Conservation (phyloP, 2,888 invertebrate species). For the Tortricodes alternella region DNA sequence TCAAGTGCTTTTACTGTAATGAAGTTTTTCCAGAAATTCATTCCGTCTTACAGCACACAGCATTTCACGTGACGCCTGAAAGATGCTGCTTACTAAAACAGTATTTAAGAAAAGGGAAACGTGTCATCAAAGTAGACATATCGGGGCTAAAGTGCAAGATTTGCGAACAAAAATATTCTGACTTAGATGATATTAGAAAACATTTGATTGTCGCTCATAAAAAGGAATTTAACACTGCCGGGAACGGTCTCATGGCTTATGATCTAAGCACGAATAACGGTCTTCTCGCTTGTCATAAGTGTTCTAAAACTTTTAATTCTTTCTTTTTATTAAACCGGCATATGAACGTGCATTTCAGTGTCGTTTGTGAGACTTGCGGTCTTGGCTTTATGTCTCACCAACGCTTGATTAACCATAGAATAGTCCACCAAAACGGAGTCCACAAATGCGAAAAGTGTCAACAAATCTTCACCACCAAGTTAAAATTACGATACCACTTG, state of each 20-base stretch:
- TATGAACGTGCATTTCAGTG: constrained; percentile 74
- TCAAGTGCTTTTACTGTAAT: constrained; percentile 74
- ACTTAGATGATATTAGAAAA: constrained; percentile 64
- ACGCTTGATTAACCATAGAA: constrained; percentile 65
- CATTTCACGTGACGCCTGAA: constrained; percentile 56
- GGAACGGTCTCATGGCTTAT: constrained; percentile 72
- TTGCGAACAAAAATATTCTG: constrained; percentile 65
- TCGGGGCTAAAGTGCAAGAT: constrained; percentile 66
- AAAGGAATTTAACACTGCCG: constrained; percentile 71
- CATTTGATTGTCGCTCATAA: constrained; percentile 61
- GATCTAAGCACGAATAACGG: constrained; percentile 59
- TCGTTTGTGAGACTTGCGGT: constrained; percentile 75
- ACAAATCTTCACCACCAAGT: constrained; percentile 65
- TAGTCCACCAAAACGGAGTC: constrained; percentile 67
- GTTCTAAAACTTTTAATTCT: constrained; percentile 66
- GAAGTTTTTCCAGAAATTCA: constrained; percentile 70
- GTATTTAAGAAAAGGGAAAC: constrained; percentile 67
- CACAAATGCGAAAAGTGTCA: constrained; percentile 69
- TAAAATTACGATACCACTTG: constrained; percentile 67
- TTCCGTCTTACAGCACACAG: constrained; percentile 59
- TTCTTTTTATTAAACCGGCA: constrained; percentile 71
- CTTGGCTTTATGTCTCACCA: constrained; percentile 74
- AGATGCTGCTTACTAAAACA: constrained; percentile 60
- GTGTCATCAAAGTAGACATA: constrained; percentile 74
- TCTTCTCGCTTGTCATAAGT: constrained; percentile 64